phyloP scores from a whole-genome alignment of 1,140 invertebrate genomes.

The Tachypleus tridentatus region DNA sequence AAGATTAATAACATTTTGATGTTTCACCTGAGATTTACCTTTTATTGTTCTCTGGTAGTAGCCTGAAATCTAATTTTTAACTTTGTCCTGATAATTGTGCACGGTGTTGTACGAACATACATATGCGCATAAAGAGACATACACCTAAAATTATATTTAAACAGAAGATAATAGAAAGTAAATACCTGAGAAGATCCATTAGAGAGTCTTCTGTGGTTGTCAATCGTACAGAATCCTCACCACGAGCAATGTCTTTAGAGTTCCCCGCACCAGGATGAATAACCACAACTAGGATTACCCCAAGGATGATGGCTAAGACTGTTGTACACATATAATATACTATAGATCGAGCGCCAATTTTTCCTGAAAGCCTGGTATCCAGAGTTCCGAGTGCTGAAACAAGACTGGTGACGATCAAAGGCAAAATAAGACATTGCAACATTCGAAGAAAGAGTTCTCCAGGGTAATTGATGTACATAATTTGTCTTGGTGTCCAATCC shows the following conservation, averaged over 20 bases:
- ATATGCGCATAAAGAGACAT: too few relatives aligned
- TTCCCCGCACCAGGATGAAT: constrained; percentile 63
- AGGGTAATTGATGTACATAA: constrained; percentile 64
- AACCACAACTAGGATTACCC: constrained; percentile 69
- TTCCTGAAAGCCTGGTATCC: constrained; percentile 52
- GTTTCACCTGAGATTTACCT: too few relatives aligned
- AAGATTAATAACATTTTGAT: too few relatives aligned
- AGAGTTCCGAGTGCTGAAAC: constrained; percentile 72
- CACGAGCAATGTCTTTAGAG: constrained; percentile 26
- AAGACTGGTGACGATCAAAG: constrained; percentile 73
- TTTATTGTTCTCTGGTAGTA: too few relatives aligned
- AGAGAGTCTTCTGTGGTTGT: constrained; percentile 80
- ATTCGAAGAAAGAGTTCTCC: constrained; percentile 78
- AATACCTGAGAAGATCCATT: constrained; percentile 81
- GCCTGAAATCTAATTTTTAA: too few relatives aligned
- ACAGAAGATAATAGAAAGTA: too few relatives aligned
- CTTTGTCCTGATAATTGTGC: too few relatives aligned
- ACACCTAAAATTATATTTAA: too few relatives aligned
- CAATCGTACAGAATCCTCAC: constrained; percentile 31
- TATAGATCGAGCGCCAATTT: constrained; percentile 59
- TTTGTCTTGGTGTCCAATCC: constrained; percentile 33
- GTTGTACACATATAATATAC: constrained; percentile 86
- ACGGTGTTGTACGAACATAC: too few relatives aligned
- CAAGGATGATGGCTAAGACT: constrained; percentile 69
- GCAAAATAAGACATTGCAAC: constrained; percentile 78